Evolutionary conservation across 1,140 invertebrate genomes (phyloP).

Genomic region (Scaptomyza hsui): DNA sequence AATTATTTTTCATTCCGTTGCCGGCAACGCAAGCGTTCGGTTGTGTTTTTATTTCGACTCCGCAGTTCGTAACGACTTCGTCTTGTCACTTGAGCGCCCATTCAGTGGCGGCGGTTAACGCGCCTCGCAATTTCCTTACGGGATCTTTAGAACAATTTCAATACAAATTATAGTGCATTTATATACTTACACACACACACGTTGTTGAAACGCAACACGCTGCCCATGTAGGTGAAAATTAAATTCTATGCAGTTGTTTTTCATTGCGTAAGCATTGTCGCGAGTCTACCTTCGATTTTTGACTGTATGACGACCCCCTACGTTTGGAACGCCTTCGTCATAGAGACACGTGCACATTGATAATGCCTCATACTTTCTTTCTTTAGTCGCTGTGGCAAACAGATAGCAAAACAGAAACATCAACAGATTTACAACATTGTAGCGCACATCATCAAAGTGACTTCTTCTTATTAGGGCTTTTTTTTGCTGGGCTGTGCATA

Average conservation of each 20-base stretch:
- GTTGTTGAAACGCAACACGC: not conserved
- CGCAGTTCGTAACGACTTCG: not conserved
- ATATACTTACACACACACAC: too few relatives aligned
- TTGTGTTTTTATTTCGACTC: conserved; percentile 49
- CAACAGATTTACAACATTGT: conserved; percentile 11
- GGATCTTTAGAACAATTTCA: conserved; percentile 1
- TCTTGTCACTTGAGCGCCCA: not conserved
- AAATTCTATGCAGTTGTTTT: not conserved
- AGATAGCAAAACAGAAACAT: conserved; percentile 19
- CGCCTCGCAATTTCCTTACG: conserved; percentile 1
- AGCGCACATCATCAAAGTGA: not conserved
- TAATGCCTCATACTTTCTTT: conserved; percentile 22
- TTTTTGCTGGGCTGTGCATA: not conserved
- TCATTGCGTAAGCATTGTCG: conserved; percentile 44
- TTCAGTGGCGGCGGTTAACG: conserved; percentile 9
- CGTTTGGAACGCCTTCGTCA: conserved; percentile 27
- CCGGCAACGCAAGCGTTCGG: conserved; percentile 76
- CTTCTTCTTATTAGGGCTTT: not conserved
- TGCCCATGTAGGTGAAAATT: not conserved
- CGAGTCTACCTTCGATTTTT: conserved; percentile 52
- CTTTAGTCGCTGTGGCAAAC: conserved; percentile 4
- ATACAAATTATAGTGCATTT: conserved; percentile 5
- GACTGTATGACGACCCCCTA: conserved; percentile 25
- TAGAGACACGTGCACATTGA: conserved; percentile 67
- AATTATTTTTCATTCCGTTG: conserved; percentile 79